phyloP scores from a whole-genome alignment of 2,888 invertebrate genomes.

The Aquatica leii region DNA sequence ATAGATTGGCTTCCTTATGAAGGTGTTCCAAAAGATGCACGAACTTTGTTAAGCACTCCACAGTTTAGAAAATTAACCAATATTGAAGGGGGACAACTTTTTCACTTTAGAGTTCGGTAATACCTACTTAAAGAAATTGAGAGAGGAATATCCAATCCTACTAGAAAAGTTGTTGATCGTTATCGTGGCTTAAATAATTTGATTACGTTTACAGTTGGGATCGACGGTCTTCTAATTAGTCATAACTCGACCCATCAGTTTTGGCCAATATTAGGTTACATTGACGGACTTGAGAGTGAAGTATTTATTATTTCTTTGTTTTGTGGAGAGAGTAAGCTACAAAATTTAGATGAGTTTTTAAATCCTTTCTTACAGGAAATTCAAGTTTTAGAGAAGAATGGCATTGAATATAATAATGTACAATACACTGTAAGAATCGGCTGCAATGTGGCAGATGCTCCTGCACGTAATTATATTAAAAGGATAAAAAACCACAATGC shows the following conservation, averaged over 20 bases:
- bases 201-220: background rate
- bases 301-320: background rate
- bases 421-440: no score
- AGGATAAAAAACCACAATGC: no score
- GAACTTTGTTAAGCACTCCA: background rate
- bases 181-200: constrained; percentile 1
- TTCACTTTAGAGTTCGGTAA: background rate
- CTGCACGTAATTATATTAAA: no score
- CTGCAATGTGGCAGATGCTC: no score
- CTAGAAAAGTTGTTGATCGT: constrained; percentile 3
- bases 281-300: constrained; percentile 3
- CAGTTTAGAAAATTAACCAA: background rate
- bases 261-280: constrained; percentile 2
- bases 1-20: constrained; percentile 1
- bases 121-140: background rate
- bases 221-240: constrained; percentile 1
- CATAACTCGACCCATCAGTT: constrained; percentile 2
- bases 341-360: no score
- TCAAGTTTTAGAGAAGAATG: no score
- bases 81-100: background rate
- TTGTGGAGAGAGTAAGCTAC: no score
- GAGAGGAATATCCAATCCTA: background rate
- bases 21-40: constrained; percentile 1
- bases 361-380: no score
- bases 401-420: no score